These are phyloP conservation scores for Arctia plantaginis DNA, from an alignment of 2,888 invertebrate species.

Conservation along the genomic window DNA sequence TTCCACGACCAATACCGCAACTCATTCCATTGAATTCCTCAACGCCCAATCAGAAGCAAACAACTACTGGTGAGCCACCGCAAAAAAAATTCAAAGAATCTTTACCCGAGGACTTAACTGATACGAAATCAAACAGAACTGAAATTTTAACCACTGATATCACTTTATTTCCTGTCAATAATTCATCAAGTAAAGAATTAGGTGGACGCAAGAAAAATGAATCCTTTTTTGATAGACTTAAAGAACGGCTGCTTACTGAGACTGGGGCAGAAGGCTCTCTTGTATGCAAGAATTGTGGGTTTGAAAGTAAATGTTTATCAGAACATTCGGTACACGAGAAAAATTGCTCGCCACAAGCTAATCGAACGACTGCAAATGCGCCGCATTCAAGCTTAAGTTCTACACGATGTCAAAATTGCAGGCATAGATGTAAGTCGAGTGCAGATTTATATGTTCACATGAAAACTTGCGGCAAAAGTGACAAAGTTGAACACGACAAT, in stretches of 20 bases:
- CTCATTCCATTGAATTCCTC: slow-evolving; percentile 89
- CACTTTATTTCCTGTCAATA: slow-evolving; percentile 65
- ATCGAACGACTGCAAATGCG: slow-evolving; percentile 71
- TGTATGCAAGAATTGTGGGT: slow-evolving; percentile 90
- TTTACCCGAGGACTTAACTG: slow-evolving; percentile 45
- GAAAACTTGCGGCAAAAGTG: slow-evolving; percentile 88
- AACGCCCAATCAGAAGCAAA: slow-evolving; percentile 76
- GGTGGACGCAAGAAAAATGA: slow-evolving; percentile 88
- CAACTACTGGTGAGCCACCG: slow-evolving; percentile 76
- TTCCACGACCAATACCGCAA: slow-evolving; percentile 90
- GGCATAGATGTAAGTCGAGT: slow-evolving; percentile 94
- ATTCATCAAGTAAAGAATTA: slow-evolving; percentile 65
- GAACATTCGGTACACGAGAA: slow-evolving; percentile 93
- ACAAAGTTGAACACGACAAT: slow-evolving; percentile 65
- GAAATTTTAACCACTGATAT: slow-evolving; percentile 69
- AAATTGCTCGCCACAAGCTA: slow-evolving; percentile 85
- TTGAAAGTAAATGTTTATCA: slow-evolving; percentile 92
- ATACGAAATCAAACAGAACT: slow-evolving; percentile 42
- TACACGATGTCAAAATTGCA: slow-evolving; percentile 94
- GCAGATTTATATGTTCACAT: slow-evolving; percentile 92
- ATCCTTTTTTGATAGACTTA: slow-evolving; percentile 93
- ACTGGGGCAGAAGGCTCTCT: slow-evolving; percentile 89
- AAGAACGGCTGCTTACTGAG: slow-evolving; percentile 90
- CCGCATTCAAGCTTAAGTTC: slow-evolving; percentile 87
- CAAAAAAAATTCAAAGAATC: slow-evolving; percentile 77